Base-by-base conservation (phyloP, 2,113 vertebrate species). In the Actenoides lindsayi region DNA sequence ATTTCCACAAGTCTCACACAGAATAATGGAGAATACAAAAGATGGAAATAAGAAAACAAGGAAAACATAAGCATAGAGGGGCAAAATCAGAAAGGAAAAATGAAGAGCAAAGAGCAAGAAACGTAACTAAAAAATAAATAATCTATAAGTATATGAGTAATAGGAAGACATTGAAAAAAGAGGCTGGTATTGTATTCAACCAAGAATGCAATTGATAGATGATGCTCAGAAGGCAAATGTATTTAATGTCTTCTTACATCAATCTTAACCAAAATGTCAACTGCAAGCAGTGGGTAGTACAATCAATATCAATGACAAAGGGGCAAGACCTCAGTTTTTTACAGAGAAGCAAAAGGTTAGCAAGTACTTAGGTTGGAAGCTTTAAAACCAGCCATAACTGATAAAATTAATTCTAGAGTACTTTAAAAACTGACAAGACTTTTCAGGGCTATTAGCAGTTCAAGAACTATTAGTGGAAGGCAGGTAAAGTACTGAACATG, bases 231-330 rank as follows among this genome's bases (percentile, higher is more conserved):
- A 94, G 56, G 86, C 41, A 90, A 83, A 95, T 81, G 60, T 74
- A 81, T 90, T 90, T 94, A 95, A 96, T 67, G 42, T 90, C 86
- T 54, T 83, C 67, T 86, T 93, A 59, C 64, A 94, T 93, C 93
- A 69, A 48, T 81, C 89, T 93, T 77, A 93, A 83, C 67, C 71
- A 69, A 94, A 96, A 95, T 80, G 86, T 83, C 93, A 94, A 30
- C 54, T 50, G 64, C 63, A 74, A 92, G 89, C 56, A 83, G 83
- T n/a, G 31, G 76, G 67, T 41, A 74, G 89, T 37, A 70, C 88
- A 80, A 90, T 96, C 92, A 92, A 90, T 90, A 94, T 77, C 96
- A 88, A 44, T 83, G 88, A 92, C 54, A 86, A 83, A 54, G 68
- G 71, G 59, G 59, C 76, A 96, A 95, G 90, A 83, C 90, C 90